Percentiles rank a stretch among this genome's conserved stretches.
Conservation (phyloP, 2,888 invertebrate species). For the Cheilosia pagana region DNA sequence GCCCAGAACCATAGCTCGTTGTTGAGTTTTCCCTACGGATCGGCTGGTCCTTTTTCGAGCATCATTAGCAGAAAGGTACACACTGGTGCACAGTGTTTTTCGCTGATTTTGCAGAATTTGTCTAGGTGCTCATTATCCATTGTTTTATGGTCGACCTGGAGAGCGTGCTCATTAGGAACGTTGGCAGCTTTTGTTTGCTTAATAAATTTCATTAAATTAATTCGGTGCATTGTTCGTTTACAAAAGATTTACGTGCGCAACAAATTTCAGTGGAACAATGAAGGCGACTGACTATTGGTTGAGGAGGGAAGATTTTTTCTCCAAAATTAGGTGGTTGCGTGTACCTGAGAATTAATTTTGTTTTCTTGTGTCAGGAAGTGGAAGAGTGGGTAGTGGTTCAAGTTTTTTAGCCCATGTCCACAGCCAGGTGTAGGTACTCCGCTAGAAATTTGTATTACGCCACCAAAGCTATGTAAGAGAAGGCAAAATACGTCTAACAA, state of each 20-base stretch:
- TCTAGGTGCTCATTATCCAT: slow-evolving; percentile 60
- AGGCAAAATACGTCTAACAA: too few relatives aligned
- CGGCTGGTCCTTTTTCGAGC: slow-evolving; percentile 15
- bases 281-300: background rate
- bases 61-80: slow-evolving; percentile 10
- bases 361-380: too few relatives aligned
- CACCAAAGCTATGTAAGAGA: too few relatives aligned
- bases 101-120: slow-evolving; percentile 57
- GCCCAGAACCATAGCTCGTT: slow-evolving; percentile 49
- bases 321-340: too few relatives aligned
- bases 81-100: slow-evolving; percentile 7
- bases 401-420: too few relatives aligned
- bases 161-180: slow-evolving; percentile 49
- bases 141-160: slow-evolving; percentile 41
- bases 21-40: slow-evolving; percentile 3
- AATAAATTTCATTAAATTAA: slow-evolving; percentile 45
- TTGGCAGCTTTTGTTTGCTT: slow-evolving; percentile 1
- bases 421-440: too few relatives aligned
- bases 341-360: too few relatives aligned
- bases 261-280: background rate
- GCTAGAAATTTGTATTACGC: too few relatives aligned
- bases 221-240: slow-evolving; percentile 34
- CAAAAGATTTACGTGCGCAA: background rate
- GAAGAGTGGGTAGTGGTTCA: too few relatives aligned
- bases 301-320: too few relatives aligned